Percentiles rank a stretch among this genome's conserved stretches.
These are phyloP conservation scores for Oeneis ivallda DNA, from an alignment of 2,888 invertebrate genomes.

Conservation along the genomic window DNA sequence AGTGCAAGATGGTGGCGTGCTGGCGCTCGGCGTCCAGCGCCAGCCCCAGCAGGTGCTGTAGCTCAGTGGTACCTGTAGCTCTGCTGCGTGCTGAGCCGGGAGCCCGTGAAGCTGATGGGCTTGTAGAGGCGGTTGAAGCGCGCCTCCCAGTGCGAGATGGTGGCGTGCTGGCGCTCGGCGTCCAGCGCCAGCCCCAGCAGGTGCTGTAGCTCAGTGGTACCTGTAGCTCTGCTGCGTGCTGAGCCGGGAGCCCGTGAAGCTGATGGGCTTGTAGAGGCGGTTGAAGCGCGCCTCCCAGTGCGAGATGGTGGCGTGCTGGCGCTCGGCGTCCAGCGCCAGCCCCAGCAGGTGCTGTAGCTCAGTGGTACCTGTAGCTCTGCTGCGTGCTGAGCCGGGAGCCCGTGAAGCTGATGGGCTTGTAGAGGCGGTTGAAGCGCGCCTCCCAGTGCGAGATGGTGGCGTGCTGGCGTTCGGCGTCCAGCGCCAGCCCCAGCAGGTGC, in stretches of 20 bases:
- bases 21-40: constrained; percentile 94
- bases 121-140: constrained; percentile 89
- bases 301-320: constrained; percentile 92
- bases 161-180: constrained; percentile 92
- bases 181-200: constrained; percentile 93
- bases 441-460: constrained; percentile 95
- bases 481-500: constrained; percentile 90
- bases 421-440: constrained; percentile 89
- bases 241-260: constrained; percentile 79
- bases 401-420: constrained; percentile 82
- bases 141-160: constrained; percentile 95
- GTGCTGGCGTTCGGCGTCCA: constrained; percentile 94
- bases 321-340: constrained; percentile 92
- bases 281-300: constrained; percentile 94
- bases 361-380: constrained; percentile 82
- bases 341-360: constrained; percentile 94
- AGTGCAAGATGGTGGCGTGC: constrained; percentile 93
- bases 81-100: constrained; percentile 83
- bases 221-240: constrained; percentile 84
- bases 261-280: constrained; percentile 85
- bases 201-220: constrained; percentile 92
- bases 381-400: constrained; percentile 83
- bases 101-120: constrained; percentile 79
- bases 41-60: constrained; percentile 92
- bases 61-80: constrained; percentile 86